A percentile compares a stretch with the other conserved stretches of the same genome.
These are phyloP conservation scores for Julus scanicus DNA, from an alignment of 2,888 invertebrate species.

Conservation along the genomic window DNA sequence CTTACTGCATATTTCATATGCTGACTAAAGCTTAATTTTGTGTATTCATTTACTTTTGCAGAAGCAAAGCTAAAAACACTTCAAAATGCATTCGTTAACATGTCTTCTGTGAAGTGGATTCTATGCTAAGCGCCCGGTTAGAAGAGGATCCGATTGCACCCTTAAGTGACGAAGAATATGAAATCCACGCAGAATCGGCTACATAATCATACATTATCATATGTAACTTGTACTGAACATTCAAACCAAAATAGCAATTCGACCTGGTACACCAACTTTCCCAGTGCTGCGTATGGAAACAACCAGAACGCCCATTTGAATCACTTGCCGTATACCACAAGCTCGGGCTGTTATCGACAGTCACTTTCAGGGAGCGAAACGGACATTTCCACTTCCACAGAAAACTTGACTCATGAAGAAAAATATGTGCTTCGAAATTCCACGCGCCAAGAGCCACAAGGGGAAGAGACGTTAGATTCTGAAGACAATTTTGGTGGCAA, in stretches of 20 bases:
- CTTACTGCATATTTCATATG: not conserved
- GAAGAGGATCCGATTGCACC: not conserved
- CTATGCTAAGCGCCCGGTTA: not conserved
- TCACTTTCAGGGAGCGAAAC: conserved; percentile 89
- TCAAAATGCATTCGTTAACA: conserved; percentile 19
- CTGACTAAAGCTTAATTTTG: not conserved
- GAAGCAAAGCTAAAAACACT: not conserved
- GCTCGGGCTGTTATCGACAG: conserved; percentile 73
- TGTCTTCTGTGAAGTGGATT: conserved; percentile 19
- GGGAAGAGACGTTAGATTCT: conserved; percentile 77
- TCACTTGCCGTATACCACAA: not conserved
- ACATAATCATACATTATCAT: conserved; percentile 25
- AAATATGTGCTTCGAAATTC: conserved; percentile 84
- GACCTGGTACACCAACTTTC: not conserved
- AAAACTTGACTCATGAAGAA: conserved; percentile 87
- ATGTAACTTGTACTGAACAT: conserved; percentile 40
- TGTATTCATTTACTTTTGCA: not conserved
- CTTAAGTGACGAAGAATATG: conserved; percentile 39
- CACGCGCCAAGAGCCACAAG: conserved; percentile 89
- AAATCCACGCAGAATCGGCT: conserved; percentile 39
- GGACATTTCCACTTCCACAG: conserved; percentile 84
- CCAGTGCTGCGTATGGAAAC: conserved; percentile 1
- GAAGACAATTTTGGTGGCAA: conserved; percentile 51
- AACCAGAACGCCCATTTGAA: not conserved
- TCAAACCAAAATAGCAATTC: not conserved